These are phyloP conservation scores for Hydrotaea diabolus DNA, from an alignment of 2,888 invertebrate genomes.

Conservation along the genomic window DNA sequence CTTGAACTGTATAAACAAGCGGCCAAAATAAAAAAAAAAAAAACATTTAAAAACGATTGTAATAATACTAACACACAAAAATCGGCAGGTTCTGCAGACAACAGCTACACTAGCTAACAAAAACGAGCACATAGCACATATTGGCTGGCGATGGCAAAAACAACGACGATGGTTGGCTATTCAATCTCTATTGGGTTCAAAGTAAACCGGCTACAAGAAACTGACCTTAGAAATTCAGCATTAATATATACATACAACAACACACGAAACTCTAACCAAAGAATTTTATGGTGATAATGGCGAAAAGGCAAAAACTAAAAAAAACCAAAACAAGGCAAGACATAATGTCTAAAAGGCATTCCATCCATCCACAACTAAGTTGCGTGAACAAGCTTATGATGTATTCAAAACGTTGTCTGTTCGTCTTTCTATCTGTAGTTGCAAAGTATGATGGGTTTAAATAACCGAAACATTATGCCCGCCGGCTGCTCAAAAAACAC, in stretches of 20 bases:
- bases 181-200: constrained; percentile 45
- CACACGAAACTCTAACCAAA: neutral
- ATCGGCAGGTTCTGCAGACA: too few species aligned
- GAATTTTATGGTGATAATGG: constrained; percentile 15
- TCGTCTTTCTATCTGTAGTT: neutral
- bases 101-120: too few species aligned
- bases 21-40: neutral
- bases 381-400: neutral
- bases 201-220: constrained; percentile 54
- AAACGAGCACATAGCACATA: too few species aligned
- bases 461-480: neutral
- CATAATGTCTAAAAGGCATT: neutral
- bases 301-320: neutral
- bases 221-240: constrained; percentile 59
- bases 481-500: neutral
- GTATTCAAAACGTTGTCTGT: neutral
- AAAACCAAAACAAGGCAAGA: neutral
- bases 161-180: neutral
- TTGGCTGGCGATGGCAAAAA: too few species aligned
- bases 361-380: neutral
- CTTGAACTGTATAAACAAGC: neutral
- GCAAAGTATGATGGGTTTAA: neutral
- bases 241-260: constrained; percentile 28
- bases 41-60: too few species aligned
- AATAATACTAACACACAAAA: neutral